Percentiles rank a stretch among this genome's conserved stretches.
phyloP scores from a whole-genome alignment of 2,113 vertebrate species.

The Maccullochella peelii region DNA sequence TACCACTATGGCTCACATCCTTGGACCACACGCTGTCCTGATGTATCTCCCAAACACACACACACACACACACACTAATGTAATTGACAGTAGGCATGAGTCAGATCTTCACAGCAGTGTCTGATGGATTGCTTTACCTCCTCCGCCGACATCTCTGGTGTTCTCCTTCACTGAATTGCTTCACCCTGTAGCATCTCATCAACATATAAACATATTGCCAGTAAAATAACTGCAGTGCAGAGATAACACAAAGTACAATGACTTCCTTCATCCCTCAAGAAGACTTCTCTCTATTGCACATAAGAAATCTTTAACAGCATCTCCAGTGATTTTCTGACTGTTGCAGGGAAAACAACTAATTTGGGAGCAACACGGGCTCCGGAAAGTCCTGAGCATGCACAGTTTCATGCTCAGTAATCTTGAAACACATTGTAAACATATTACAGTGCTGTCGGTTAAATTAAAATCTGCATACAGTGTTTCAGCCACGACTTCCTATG shows the following conservation, averaged over 20 bases:
- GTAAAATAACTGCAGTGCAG: constrained; percentile 36
- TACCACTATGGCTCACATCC: not conserved
- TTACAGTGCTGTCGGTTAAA: not conserved
- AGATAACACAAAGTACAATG: constrained; percentile 18
- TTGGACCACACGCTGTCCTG: not conserved
- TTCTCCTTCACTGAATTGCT: not conserved
- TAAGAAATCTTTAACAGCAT: not conserved
- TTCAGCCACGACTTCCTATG: not conserved
- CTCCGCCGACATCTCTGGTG: constrained; percentile 4
- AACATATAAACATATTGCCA: constrained; percentile 18
- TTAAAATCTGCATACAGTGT: too few species aligned
- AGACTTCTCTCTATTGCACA: not conserved
- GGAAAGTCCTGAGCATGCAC: constrained; percentile 14
- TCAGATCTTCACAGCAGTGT: constrained; percentile 40
- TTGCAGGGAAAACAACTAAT: constrained; percentile 4
- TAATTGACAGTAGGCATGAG: constrained; percentile 15
- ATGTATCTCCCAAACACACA: constrained; percentile 11
- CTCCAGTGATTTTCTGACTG: constrained; percentile 6
- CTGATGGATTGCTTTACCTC: constrained; percentile 42
- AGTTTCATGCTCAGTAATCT: not conserved
- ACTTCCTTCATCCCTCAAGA: not conserved
- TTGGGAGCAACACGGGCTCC: not conserved
- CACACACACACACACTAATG: not conserved
- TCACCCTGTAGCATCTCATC: constrained; percentile 37
- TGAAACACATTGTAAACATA: too few species aligned